A percentile compares a stretch with the other conserved stretches of the same genome.
phyloP scores from a whole-genome alignment of 2,888 invertebrate genomes.

The Callinectes sapidus region DNA sequence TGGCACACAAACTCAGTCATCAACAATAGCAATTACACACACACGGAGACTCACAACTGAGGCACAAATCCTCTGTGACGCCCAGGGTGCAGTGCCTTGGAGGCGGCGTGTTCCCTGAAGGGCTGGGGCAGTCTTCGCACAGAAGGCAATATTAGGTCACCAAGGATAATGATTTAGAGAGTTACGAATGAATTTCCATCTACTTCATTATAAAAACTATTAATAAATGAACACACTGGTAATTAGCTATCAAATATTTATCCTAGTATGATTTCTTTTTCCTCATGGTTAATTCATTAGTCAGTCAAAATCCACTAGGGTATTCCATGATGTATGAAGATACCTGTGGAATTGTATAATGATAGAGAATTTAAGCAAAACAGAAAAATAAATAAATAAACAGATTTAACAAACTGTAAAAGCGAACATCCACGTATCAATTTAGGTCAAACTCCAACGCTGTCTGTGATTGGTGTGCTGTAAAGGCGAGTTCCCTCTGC shows the following conservation, averaged over 20 bases:
- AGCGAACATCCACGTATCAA: background rate
- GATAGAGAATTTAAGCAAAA: background rate
- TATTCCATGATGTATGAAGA: background rate
- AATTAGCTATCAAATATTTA: background rate
- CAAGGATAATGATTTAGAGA: background rate
- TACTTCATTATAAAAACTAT: background rate
- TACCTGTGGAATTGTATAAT: background rate
- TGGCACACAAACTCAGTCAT: background rate
- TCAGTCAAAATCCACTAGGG: background rate
- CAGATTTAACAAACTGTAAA: background rate
- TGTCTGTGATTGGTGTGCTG: background rate
- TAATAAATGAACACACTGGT: background rate
- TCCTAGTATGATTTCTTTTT: background rate
- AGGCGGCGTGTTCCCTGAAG: background rate
- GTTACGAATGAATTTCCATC: background rate
- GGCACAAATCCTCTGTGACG: background rate
- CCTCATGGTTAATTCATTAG: background rate
- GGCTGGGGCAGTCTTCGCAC: background rate
- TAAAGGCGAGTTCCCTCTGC: background rate
- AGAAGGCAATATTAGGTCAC: background rate
- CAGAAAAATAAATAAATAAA: background rate
- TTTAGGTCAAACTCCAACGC: background rate
- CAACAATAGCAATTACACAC: background rate
- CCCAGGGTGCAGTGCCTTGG: background rate
- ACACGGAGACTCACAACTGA: background rate